Percentiles rank a stretch among this genome's conserved stretches.
Evolutionary conservation across 2,888 invertebrate species (phyloP).

Genomic region (Parascotia fuliginaria): DNA sequence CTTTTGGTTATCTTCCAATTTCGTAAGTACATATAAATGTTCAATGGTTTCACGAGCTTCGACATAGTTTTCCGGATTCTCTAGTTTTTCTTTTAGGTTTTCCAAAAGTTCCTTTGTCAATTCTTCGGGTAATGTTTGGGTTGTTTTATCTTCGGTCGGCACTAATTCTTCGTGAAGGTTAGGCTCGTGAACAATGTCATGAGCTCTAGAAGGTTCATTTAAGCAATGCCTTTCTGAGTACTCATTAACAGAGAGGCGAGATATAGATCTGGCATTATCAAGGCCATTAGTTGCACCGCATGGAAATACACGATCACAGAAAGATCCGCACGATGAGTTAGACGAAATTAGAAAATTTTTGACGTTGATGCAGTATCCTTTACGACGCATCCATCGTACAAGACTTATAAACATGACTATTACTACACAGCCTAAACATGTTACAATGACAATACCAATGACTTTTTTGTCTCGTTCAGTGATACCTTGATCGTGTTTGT

Average conservation of each 20-base stretch:
- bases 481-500: constrained; percentile 48
- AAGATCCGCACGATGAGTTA: constrained; percentile 64
- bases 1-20: constrained; percentile 88
- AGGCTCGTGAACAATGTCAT: constrained; percentile 69
- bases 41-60: constrained; percentile 92
- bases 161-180: constrained; percentile 57
- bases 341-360: constrained; percentile 74
- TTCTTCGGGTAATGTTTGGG: constrained; percentile 91
- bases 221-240: constrained; percentile 87
- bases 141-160: constrained; percentile 86
- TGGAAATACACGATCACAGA: constrained; percentile 69
- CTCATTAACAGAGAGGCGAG: constrained; percentile 86
- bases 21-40: constrained; percentile 90
- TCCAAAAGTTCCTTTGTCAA: constrained; percentile 90
- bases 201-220: constrained; percentile 81
- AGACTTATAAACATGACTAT: constrained; percentile 84
- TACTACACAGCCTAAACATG: constrained; percentile 80
- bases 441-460: constrained; percentile 81
- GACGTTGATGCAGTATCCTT: constrained; percentile 80
- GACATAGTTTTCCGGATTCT: constrained; percentile 90
- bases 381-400: constrained; percentile 85
- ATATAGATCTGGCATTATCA: constrained; percentile 87
- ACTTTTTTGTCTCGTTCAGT: constrained; percentile 72
- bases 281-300: constrained; percentile 77
- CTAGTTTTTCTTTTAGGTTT: constrained; percentile 88